A percentile compares a stretch with the other conserved stretches of the same genome.
Conservation (phyloP, 1,140 invertebrate species). For the Gryllus bimaculatus region DNA sequence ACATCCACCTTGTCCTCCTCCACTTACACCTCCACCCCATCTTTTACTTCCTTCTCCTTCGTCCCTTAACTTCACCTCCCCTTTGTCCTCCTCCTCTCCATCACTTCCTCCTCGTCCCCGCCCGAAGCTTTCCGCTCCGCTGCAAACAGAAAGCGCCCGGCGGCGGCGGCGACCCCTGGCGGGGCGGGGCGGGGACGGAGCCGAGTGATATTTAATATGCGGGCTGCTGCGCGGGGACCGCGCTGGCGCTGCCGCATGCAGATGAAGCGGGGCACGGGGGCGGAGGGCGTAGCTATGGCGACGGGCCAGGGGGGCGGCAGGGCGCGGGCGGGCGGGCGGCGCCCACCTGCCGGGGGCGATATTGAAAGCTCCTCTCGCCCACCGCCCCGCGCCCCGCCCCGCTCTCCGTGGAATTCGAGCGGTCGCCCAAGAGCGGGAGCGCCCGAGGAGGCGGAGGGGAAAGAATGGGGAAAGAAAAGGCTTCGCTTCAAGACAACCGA, state of each 20-base stretch:
- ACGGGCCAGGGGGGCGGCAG: neutral
- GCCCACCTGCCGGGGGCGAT: no score
- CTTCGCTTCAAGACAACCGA: no score
- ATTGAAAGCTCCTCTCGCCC: no score
- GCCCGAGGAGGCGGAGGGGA: no score
- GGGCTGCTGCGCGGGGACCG: no score
- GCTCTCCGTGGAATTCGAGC: no score
- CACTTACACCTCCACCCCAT: neutral
- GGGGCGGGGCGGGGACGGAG: no score
- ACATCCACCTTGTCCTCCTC: neutral
- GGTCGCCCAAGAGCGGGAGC: no score
- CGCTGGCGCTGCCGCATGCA: neutral
- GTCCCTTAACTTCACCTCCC: neutral
- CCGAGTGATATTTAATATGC: slow-evolving; percentile 1
- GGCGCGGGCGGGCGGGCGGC: no score
- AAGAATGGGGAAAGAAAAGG: no score
- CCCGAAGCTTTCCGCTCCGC: neutral
- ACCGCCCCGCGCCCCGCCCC: no score
- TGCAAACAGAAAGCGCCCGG: neutral
- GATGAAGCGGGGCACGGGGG: neutral
- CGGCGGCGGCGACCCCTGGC: no score
- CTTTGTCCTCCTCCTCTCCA: neutral
- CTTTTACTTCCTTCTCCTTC: neutral
- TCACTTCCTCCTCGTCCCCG: neutral
- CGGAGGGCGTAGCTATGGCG: neutral